phyloP scores from a whole-genome alignment of 2,797 vertebrate species.

The Cetoscarus ocellatus region DNA sequence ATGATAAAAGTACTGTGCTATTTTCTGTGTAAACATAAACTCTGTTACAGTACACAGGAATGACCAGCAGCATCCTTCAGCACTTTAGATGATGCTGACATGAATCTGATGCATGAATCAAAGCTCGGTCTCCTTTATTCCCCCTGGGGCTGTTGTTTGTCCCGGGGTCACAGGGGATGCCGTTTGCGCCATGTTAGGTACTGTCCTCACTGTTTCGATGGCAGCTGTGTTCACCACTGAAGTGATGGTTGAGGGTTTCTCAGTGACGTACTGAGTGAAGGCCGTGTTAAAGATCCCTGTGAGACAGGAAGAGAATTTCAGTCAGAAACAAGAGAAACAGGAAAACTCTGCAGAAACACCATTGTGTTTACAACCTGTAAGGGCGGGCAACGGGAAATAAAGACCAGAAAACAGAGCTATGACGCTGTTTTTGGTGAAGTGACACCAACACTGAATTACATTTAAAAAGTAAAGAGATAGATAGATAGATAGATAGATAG shows the following conservation, averaged over 20 bases:
- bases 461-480: too few relatives aligned
- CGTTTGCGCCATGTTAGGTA: neutral
- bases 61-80: neutral
- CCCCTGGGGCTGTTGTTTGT: constrained; percentile 18
- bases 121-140: constrained; percentile 81
- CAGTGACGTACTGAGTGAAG: constrained; percentile 76
- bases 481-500: too few relatives aligned
- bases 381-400: too few relatives aligned
- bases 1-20: too few relatives aligned
- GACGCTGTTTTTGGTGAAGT: too few relatives aligned
- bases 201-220: neutral
- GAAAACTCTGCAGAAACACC: too few relatives aligned
- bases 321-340: too few relatives aligned
- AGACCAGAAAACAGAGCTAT: too few relatives aligned
- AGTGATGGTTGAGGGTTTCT: constrained; percentile 51
- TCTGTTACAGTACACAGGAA: constrained; percentile 3
- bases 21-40: too few relatives aligned
- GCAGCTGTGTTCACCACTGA: constrained; percentile 60
- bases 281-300: constrained; percentile 75
- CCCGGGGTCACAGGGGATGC: constrained; percentile 16
- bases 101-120: constrained; percentile 25
- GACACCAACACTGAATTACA: too few relatives aligned
- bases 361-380: too few relatives aligned
- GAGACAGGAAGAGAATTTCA: neutral
- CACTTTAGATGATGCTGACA: neutral